Evolutionary conservation across 2,797 vertebrate genomes (phyloP), one percentile per base, ranked within the genome.

Genomic region (Xiphorhynchus erythropygius): DNA sequence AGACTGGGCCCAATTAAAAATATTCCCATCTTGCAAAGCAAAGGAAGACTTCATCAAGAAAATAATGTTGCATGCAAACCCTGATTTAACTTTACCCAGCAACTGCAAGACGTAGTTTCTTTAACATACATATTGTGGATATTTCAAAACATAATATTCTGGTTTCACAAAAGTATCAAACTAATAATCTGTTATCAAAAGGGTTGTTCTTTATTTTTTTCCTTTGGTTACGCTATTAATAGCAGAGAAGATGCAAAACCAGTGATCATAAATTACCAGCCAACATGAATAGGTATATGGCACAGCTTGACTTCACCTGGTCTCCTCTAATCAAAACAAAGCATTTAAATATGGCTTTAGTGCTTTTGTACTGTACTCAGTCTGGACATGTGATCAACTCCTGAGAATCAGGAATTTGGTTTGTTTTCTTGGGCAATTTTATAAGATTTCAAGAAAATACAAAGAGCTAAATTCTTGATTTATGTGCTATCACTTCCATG

Each of bases 1-100:
- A 84, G 76, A 65, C 18, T 75, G 39, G 27, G 18, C 16, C 12
- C 23, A 91, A 78, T 81, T 88, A 93, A 88, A 95, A 91, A 71
- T 75, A 71, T 59, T 91, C 65, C 41, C 46, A 90, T 18, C 17
- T 81, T 78, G 37, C 49, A 80, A 39, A 84, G 12, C 4, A 73
- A 62, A 87, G 25, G 60, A 77, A 90, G 44, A 41, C 5, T 80
- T 90, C 25, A 52, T 59, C 30, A 90, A 81, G 33, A 84, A 86
- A 81, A 67, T 2, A 46, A 24, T 44, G 11, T 32, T 35, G n/a
- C 32, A 39, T 13, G 30, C 16, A 75, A 88, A 81, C 35, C 22
- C 35, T 30, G 59, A 56, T 77, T 84, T 71, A 78, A 78, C 37
- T 64, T 74, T 44, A 39, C 8, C 53, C 30, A 18, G 28, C 27